phyloP scores from a whole-genome alignment of 2,797 vertebrate genomes.

The Lates japonicus region DNA sequence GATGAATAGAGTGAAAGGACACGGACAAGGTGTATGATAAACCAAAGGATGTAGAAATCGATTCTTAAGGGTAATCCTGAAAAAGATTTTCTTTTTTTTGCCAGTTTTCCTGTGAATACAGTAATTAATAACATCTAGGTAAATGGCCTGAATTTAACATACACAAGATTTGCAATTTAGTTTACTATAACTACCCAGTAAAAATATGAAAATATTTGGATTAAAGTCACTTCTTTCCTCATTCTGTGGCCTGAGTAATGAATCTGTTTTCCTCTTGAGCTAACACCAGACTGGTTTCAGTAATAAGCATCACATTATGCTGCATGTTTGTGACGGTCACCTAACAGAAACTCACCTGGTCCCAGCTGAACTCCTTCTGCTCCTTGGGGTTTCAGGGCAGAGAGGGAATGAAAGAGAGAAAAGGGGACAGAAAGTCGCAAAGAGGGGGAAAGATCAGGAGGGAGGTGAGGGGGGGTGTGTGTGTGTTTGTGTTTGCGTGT shows the following conservation, averaged over 20 bases:
- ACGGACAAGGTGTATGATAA: not conserved
- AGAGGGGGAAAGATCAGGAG: constrained; percentile 53
- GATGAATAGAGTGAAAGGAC: not conserved
- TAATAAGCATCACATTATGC: not conserved
- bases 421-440: constrained; percentile 61
- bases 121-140: not conserved
- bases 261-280: not conserved
- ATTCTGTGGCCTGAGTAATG: not conserved
- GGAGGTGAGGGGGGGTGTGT: constrained; percentile 20
- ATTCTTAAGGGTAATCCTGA: not conserved
- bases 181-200: not conserved
- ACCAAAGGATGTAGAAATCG: not conserved
- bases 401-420: constrained; percentile 60
- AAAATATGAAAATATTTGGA: not conserved
- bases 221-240: not conserved
- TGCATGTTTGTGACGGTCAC: not conserved
- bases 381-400: constrained; percentile 74
- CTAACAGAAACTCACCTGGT: constrained; percentile 78
- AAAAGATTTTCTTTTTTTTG: not conserved
- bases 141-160: not conserved
- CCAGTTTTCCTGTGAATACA: not conserved
- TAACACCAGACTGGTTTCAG: not conserved
- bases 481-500: constrained; percentile 43
- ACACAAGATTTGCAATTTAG: not conserved
- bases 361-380: constrained; percentile 88